phyloP scores from a whole-genome alignment of 1,140 invertebrate species.

The Maniola jurtina region DNA sequence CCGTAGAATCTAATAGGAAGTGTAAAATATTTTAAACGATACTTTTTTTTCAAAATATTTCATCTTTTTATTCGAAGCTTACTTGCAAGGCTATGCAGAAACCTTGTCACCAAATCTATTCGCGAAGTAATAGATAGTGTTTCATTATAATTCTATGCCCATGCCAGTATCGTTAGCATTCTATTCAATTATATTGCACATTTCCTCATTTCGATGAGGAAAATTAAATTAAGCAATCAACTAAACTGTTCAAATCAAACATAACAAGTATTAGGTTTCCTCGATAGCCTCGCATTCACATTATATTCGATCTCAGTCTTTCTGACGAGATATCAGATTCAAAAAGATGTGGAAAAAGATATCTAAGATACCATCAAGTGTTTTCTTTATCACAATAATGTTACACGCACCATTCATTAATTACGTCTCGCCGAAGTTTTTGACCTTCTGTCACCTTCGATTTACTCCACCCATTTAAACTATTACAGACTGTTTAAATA shows the following conservation, averaged over 20 bases:
- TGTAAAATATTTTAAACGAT: slow-evolving; percentile 17
- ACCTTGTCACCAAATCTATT: background rate
- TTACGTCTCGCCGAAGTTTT: background rate
- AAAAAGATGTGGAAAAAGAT: background rate
- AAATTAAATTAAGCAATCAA: background rate
- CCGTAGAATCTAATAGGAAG: slow-evolving; percentile 11
- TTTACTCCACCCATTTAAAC: too few relatives aligned
- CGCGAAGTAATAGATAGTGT: background rate
- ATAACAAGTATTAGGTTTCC: background rate
- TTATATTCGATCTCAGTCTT: background rate
- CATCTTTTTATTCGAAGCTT: slow-evolving; percentile 16
- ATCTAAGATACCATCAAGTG: background rate
- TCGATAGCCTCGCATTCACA: background rate
- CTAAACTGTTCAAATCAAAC: background rate
- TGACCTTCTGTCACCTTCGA: too few relatives aligned
- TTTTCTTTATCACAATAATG: slow-evolving; percentile 6
- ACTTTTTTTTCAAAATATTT: slow-evolving; percentile 11
- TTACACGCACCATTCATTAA: background rate
- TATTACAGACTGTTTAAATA: too few relatives aligned
- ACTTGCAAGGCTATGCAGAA: slow-evolving; percentile 7
- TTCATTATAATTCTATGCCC: background rate
- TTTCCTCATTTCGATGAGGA: background rate
- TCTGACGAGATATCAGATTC: background rate
- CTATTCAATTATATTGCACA: background rate
- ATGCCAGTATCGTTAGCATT: background rate